phyloP scores from a whole-genome alignment of 2,888 invertebrate genomes.

The Pyrochroa serraticornis region DNA sequence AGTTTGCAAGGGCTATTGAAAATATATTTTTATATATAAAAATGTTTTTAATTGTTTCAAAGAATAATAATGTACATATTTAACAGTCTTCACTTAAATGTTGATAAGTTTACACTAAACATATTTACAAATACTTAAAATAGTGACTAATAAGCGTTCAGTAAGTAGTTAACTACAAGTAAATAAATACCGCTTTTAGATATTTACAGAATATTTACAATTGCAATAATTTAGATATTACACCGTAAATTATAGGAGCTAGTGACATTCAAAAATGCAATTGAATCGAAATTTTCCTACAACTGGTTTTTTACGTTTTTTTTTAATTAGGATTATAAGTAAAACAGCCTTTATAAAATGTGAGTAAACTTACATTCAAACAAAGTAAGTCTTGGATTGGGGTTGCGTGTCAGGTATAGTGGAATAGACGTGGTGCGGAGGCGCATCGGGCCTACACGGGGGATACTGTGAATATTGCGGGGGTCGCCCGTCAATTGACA shows the following conservation, averaged over 20 bases:
- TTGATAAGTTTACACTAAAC: conserved; percentile 41
- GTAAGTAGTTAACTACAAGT: conserved; percentile 40
- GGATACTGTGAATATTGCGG: conserved; percentile 55
- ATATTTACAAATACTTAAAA: conserved; percentile 50
- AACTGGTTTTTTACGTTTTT: conserved; percentile 39
- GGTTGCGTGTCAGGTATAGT: conserved; percentile 57
- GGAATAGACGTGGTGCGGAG: conserved; percentile 56
- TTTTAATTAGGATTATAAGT: conserved; percentile 39
- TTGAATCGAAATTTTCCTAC: conserved; percentile 16
- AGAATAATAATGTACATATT: conserved; percentile 50
- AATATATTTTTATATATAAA: conserved; percentile 14
- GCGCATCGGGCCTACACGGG: conserved; percentile 41
- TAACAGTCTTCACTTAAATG: conserved; percentile 57
- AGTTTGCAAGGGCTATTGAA: background rate
- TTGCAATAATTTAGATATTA: conserved; percentile 37
- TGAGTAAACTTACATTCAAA: conserved; percentile 44
- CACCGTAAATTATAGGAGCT: conserved; percentile 40
- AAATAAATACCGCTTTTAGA: conserved; percentile 46
- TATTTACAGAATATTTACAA: conserved; percentile 52
- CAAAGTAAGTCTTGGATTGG: conserved; percentile 58
- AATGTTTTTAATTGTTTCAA: conserved; percentile 29
- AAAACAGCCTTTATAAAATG: conserved; percentile 50
- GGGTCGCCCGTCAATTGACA: conserved; percentile 66
- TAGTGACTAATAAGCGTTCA: conserved; percentile 58
- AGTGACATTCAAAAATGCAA: conserved; percentile 37